phyloP scores from a whole-genome alignment of 2,797 vertebrate genomes.

The Sandelia bainsii region DNA sequence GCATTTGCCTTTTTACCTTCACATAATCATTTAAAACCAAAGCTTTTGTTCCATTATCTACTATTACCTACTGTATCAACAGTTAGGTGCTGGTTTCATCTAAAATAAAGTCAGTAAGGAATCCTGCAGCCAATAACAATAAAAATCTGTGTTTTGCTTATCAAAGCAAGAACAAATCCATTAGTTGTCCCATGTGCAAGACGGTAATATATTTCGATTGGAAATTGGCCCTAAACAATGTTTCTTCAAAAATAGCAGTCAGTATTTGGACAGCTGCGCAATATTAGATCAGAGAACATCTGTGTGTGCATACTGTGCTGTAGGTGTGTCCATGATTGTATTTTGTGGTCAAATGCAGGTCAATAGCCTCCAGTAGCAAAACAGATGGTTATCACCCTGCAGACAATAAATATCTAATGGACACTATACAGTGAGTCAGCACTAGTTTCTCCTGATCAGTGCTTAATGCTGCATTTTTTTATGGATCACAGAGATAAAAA shows the following conservation, averaged over 20 bases:
- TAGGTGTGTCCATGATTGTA: constrained; percentile 34
- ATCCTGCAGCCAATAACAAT: constrained; percentile 38
- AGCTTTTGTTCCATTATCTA: constrained; percentile 14
- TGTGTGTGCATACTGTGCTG: constrained; percentile 28
- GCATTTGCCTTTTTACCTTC: background rate
- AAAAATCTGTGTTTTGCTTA: constrained; percentile 48
- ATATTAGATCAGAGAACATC: constrained; percentile 40
- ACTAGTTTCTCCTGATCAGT: constrained; percentile 37
- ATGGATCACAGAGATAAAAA: constrained; percentile 3
- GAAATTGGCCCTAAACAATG: constrained; percentile 49
- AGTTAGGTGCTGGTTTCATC: constrained; percentile 18
- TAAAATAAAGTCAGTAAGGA: constrained; percentile 36
- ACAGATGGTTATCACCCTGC: constrained; percentile 53
- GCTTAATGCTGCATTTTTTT: constrained; percentile 11
- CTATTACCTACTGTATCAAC: background rate
- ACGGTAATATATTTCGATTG: constrained; percentile 54
- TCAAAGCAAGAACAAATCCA: constrained; percentile 52
- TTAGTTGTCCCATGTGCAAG: constrained; percentile 23
- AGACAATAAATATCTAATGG: constrained; percentile 48
- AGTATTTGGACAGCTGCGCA: constrained; percentile 58
- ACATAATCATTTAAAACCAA: background rate
- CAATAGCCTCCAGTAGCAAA: constrained; percentile 51
- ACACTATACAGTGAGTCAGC: constrained; percentile 39
- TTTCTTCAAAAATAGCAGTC: constrained; percentile 51
- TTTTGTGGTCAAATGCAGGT: constrained; percentile 51